Evolutionary conservation across 2,113 vertebrate genomes (phyloP).

Genomic region (Ornithorhynchus anatinus): DNA sequence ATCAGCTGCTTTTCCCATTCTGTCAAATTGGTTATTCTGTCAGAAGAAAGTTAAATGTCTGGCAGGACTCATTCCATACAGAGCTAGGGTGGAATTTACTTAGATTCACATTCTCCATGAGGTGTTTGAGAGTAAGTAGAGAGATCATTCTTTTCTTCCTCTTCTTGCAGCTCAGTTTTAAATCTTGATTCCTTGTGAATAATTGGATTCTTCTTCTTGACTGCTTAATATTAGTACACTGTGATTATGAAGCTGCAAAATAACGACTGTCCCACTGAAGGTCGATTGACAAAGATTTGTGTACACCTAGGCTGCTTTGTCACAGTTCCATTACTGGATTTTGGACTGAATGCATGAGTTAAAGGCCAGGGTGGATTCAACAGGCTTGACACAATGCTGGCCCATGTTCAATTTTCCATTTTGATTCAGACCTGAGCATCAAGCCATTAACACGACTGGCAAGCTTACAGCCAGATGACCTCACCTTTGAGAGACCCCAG

Average conservation of each 20-base stretch:
- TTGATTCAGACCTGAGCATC: background rate
- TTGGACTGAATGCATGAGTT: background rate
- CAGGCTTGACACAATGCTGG: slow-evolving; percentile 5
- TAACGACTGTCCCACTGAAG: too few relatives aligned
- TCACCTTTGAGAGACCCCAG: background rate
- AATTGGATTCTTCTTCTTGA: slow-evolving; percentile 46
- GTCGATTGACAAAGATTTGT: too few relatives aligned
- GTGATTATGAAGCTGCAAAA: slow-evolving; percentile 61
- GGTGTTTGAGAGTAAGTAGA: too few relatives aligned
- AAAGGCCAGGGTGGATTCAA: slow-evolving; percentile 28
- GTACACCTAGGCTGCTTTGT: too few relatives aligned
- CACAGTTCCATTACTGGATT: too few relatives aligned
- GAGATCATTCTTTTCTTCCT: background rate
- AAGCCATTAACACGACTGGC: slow-evolving; percentile 14
- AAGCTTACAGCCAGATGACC: slow-evolving; percentile 1
- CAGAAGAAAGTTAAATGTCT: too few relatives aligned
- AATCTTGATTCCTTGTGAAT: slow-evolving; percentile 53
- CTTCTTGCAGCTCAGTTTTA: background rate
- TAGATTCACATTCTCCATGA: too few relatives aligned
- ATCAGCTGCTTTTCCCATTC: too few relatives aligned
- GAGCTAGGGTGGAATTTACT: too few relatives aligned
- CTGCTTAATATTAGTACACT: slow-evolving; percentile 43
- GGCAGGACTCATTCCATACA: too few relatives aligned
- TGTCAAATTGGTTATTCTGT: too few relatives aligned
- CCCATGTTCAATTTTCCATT: slow-evolving; percentile 8